Conservation (phyloP, 2,888 invertebrate genomes). For the Vanessa cardui region DNA sequence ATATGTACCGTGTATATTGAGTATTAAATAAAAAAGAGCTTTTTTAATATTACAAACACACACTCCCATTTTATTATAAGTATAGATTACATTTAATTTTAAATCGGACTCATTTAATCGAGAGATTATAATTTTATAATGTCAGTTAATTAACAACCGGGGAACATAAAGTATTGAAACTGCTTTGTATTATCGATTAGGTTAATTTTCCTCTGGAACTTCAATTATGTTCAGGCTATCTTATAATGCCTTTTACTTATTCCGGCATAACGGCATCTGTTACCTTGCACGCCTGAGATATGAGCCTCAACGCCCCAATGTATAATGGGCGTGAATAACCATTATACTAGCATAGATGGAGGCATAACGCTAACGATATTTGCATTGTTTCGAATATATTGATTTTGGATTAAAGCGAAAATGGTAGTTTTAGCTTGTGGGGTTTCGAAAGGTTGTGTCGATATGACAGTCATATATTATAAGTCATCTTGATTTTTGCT, state of each 20-base stretch:
- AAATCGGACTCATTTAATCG: background rate
- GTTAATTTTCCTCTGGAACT: conserved; percentile 28
- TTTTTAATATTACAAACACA: no score
- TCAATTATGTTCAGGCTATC: conserved; percentile 33
- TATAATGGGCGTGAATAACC: conserved; percentile 46
- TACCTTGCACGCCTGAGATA: conserved; percentile 33
- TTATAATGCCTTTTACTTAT: conserved; percentile 35
- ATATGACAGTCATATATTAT: no score
- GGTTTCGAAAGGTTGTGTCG: no score
- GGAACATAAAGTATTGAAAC: conserved; percentile 25
- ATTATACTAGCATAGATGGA: conserved; percentile 31
- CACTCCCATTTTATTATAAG: no score
- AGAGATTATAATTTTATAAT: conserved; percentile 5
- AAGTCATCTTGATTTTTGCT: background rate
- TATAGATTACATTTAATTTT: no score
- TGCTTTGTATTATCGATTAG: conserved; percentile 28
- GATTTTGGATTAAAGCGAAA: background rate
- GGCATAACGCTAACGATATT: conserved; percentile 19
- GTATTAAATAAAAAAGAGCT: no score
- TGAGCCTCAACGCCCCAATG: conserved; percentile 37
- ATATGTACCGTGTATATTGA: no score
- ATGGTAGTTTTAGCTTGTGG: conserved; percentile 4
- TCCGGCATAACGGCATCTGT: conserved; percentile 41
- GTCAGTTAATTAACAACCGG: conserved; percentile 20
- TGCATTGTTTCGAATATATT: conserved; percentile 26